Conservation (phyloP, 1,140 invertebrate genomes). For the Caenorhabditis latens region DNA sequence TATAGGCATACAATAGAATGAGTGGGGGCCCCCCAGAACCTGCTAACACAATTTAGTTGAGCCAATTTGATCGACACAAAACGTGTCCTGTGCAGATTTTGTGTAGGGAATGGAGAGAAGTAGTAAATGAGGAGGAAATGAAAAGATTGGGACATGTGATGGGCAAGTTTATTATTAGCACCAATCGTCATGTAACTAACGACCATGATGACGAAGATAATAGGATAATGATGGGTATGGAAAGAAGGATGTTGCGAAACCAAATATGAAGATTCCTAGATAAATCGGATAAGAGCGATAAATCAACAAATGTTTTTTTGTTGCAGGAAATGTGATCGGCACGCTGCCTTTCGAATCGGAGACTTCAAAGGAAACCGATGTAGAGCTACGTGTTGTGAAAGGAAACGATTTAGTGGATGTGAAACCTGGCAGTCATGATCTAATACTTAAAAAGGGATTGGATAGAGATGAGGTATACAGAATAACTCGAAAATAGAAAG, state of each 20-base stretch:
- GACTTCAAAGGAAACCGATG: slow-evolving; percentile 43
- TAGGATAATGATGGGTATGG: slow-evolving; percentile 35
- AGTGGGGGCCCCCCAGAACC: background rate
- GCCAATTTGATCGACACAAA: slow-evolving; percentile 50
- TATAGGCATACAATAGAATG: slow-evolving; percentile 39
- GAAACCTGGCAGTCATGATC: slow-evolving; percentile 64
- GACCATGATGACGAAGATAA: slow-evolving; percentile 38
- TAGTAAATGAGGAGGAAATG: slow-evolving; percentile 9
- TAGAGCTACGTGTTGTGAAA: slow-evolving; percentile 52
- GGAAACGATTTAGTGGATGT: slow-evolving; percentile 65
- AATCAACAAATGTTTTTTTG: slow-evolving; percentile 32
- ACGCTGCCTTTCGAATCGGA: slow-evolving; percentile 42
- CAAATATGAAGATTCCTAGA: slow-evolving; percentile 15
- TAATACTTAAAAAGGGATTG: slow-evolving; percentile 64
- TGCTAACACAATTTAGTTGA: slow-evolving; percentile 54
- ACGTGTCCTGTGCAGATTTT: slow-evolving; percentile 34
- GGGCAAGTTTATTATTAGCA: slow-evolving; percentile 55
- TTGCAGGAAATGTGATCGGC: slow-evolving; percentile 50
- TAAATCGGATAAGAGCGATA: slow-evolving; percentile 47
- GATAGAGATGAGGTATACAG: slow-evolving; percentile 67
- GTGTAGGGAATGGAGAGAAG: background rate
- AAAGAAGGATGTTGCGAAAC: slow-evolving; percentile 39
- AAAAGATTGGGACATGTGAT: slow-evolving; percentile 35
- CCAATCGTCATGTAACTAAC: slow-evolving; percentile 45
- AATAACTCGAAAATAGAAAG: background rate